phyloP scores from a whole-genome alignment of 2,888 invertebrate species.

The Eupithecia tripunctaria region DNA sequence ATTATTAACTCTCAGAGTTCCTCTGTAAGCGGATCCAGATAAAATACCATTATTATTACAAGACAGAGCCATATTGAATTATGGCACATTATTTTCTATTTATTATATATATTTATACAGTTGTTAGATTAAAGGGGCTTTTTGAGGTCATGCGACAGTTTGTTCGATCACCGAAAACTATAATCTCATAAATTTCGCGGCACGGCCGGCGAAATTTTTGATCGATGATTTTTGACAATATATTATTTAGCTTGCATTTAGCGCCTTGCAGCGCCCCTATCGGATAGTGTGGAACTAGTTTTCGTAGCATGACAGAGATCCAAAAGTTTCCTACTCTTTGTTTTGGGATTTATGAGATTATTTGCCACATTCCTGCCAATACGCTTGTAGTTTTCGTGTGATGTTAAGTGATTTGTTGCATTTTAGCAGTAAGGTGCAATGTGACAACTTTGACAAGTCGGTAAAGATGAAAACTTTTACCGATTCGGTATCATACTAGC shows the following conservation, averaged over 20 bases:
- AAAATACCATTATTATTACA: not conserved
- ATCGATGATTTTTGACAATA: too few relatives aligned
- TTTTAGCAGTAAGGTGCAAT: not conserved
- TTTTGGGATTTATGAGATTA: not conserved
- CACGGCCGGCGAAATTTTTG: too few relatives aligned
- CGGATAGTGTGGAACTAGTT: not conserved
- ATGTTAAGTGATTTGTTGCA: not conserved
- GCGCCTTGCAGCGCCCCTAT: not conserved
- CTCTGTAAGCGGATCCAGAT: not conserved
- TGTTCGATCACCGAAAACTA: too few relatives aligned
- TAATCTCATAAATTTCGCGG: too few relatives aligned
- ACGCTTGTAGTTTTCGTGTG: not conserved
- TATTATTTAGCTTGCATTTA: not conserved
- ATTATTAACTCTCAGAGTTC: not conserved
- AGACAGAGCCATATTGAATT: not conserved
- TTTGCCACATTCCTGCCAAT: not conserved
- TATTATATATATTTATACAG: not conserved
- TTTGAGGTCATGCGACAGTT: not conserved
- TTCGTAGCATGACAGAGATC: not conserved
- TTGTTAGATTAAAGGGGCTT: not conserved
- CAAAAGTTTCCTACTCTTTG: not conserved
- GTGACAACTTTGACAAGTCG: not conserved
- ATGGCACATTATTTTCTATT: not conserved
- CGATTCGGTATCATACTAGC: not conserved
- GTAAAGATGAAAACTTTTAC: not conserved